Conservation (phyloP, 2,113 vertebrate species). For the Chaenocephalus aceratus region DNA sequence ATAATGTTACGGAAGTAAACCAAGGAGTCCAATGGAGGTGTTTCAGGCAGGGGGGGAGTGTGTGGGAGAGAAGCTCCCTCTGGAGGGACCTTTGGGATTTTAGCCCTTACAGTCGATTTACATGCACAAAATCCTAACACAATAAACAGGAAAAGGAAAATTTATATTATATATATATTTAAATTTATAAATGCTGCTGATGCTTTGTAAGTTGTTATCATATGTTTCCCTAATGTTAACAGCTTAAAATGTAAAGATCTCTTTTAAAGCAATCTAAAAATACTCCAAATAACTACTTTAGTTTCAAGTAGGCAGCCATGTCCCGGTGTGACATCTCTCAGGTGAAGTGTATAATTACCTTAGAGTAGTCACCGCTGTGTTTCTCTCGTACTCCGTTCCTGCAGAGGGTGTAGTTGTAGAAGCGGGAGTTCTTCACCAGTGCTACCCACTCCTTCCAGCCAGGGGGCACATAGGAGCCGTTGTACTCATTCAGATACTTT, state of each 20-base stretch:
- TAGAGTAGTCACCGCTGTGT: slow-evolving; percentile 91
- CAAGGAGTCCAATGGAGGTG: too few species aligned
- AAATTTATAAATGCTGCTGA: neutral
- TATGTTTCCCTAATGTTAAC: neutral
- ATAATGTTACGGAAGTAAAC: too few species aligned
- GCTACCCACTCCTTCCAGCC: slow-evolving; percentile 99
- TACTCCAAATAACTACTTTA: neutral
- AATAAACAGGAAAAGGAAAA: too few species aligned
- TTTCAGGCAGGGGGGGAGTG: too few species aligned
- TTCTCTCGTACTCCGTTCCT: slow-evolving; percentile 94
- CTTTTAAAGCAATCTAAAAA: neutral
- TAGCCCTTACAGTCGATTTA: too few species aligned
- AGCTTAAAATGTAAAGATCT: neutral
- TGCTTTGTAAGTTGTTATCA: neutral
- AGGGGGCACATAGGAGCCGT: slow-evolving; percentile 95
- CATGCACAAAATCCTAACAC: too few species aligned
- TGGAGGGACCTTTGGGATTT: too few species aligned
- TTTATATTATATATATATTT: too few species aligned
- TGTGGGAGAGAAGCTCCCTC: too few species aligned
- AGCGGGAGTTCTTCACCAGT: slow-evolving; percentile 96
- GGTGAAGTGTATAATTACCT: slow-evolving; percentile 80
- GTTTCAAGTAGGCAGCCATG: too few species aligned
- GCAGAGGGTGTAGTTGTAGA: slow-evolving; percentile 97
- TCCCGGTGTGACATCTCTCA: neutral
- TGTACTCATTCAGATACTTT: slow-evolving; percentile 99